phyloP scores from a whole-genome alignment of 2,113 vertebrate species.

The Apus apus region DNA sequence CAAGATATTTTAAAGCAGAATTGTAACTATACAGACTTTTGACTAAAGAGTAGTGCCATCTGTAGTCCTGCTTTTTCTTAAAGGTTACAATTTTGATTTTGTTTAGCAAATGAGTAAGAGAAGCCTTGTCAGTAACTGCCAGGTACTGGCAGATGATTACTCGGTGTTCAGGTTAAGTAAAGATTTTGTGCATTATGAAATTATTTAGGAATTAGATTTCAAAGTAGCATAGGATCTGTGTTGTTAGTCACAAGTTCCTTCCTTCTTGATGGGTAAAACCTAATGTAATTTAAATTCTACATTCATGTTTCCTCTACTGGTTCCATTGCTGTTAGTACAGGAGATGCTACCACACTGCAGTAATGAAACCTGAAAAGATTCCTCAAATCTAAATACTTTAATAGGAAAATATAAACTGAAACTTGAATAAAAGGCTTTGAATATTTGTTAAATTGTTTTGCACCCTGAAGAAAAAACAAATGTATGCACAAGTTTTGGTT shows the following conservation, averaged over 20 bases:
- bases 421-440: neutral
- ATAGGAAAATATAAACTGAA: neutral
- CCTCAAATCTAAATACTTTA: neutral
- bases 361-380: neutral
- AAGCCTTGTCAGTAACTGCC: neutral
- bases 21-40: constrained; percentile 44
- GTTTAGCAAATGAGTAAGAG: neutral
- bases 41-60: constrained; percentile 35
- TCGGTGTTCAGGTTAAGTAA: neutral
- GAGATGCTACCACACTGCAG: neutral
- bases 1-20: constrained; percentile 51
- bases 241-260: neutral
- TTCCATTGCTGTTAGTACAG: neutral
- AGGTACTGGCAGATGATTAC: neutral
- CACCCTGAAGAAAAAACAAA: neutral
- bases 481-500: neutral
- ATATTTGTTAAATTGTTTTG: neutral
- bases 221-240: neutral
- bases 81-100: constrained; percentile 37
- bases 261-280: neutral
- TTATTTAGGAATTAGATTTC: neutral
- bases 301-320: neutral
- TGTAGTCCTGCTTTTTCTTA: constrained; percentile 25
- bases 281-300: neutral
- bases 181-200: neutral